phyloP scores from a whole-genome alignment of 2,888 invertebrate genomes.

The Phaonia tiefii region DNA sequence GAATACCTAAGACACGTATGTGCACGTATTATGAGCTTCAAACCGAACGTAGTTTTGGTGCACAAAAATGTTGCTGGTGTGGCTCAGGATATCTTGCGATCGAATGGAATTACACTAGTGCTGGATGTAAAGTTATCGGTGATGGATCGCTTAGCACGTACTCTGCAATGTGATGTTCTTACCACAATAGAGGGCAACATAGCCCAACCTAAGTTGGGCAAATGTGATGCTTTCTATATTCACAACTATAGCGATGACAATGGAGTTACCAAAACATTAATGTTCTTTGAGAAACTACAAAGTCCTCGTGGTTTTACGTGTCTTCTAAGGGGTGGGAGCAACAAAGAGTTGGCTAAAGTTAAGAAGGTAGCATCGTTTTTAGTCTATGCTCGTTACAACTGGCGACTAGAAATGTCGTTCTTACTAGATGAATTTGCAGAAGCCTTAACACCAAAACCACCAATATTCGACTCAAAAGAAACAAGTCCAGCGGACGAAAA shows the following conservation, averaged over 20 bases:
- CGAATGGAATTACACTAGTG: constrained; percentile 91
- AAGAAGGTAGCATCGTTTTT: constrained; percentile 92
- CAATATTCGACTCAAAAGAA: constrained; percentile 81
- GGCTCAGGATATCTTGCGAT: constrained; percentile 92
- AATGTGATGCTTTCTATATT: constrained; percentile 91
- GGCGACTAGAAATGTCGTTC: constrained; percentile 95
- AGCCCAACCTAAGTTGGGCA: constrained; percentile 90
- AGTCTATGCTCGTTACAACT: constrained; percentile 90
- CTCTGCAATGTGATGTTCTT: constrained; percentile 91
- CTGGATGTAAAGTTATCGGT: constrained; percentile 91
- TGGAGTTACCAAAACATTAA: constrained; percentile 89
- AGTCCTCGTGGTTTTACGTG: constrained; percentile 93
- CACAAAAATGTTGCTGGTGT: constrained; percentile 92
- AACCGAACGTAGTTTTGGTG: constrained; percentile 93
- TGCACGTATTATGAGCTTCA: constrained; percentile 90
- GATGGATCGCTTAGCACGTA: constrained; percentile 89
- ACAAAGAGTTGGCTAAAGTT: constrained; percentile 88
- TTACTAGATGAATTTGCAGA: constrained; percentile 92
- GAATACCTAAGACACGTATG: constrained; percentile 93
- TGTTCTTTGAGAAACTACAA: constrained; percentile 96
- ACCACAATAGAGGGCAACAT: constrained; percentile 93
- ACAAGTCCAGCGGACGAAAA: constrained; percentile 76
- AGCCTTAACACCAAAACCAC: constrained; percentile 83
- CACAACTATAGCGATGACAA: constrained; percentile 82
- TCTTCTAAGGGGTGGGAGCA: constrained; percentile 90